These are phyloP conservation scores for Ophioninae sp. DNA, from an alignment of 2,888 invertebrate genomes.

Conservation along the genomic window DNA sequence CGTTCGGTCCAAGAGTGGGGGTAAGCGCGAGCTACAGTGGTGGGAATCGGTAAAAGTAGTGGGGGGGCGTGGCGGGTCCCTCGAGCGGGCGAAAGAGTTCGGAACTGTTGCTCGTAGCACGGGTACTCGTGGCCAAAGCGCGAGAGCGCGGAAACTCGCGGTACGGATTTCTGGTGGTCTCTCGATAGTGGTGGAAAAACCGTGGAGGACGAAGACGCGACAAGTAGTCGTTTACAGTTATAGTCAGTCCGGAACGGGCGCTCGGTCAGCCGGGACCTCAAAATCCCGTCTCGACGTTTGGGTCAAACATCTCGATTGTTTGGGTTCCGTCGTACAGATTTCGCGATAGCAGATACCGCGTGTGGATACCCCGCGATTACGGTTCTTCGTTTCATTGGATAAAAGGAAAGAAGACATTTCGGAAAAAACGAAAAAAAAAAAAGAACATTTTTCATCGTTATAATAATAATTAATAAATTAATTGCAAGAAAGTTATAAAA, in stretches of 20 bases:
- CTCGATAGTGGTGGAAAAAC: conserved; percentile 20
- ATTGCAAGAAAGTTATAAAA: too few relatives aligned
- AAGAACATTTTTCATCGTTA: background rate
- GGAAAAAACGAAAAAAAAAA: background rate
- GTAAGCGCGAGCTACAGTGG: conserved; percentile 22
- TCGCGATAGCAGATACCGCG: background rate
- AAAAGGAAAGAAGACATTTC: background rate
- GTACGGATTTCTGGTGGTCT: conserved; percentile 1
- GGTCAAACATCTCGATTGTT: background rate
- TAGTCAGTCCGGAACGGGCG: conserved; percentile 81
- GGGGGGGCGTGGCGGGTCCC: background rate
- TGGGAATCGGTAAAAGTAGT: conserved; percentile 1
- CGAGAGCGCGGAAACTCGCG: conserved; percentile 45
- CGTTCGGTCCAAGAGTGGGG: conserved; percentile 2
- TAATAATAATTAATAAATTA: too few relatives aligned
- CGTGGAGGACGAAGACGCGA: conserved; percentile 65
- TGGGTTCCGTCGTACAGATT: background rate
- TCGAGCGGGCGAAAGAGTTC: conserved; percentile 24
- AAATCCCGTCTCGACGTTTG: conserved; percentile 40
- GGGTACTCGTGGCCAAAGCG: conserved; percentile 22
- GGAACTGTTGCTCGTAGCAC: conserved; percentile 44
- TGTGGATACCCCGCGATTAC: background rate
- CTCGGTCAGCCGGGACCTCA: conserved; percentile 78
- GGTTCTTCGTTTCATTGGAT: background rate
- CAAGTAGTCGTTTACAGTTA: conserved; percentile 81